These are phyloP conservation scores for Tenthredo distinguenda DNA, from an alignment of 2,888 invertebrate species.

Conservation along the genomic window DNA sequence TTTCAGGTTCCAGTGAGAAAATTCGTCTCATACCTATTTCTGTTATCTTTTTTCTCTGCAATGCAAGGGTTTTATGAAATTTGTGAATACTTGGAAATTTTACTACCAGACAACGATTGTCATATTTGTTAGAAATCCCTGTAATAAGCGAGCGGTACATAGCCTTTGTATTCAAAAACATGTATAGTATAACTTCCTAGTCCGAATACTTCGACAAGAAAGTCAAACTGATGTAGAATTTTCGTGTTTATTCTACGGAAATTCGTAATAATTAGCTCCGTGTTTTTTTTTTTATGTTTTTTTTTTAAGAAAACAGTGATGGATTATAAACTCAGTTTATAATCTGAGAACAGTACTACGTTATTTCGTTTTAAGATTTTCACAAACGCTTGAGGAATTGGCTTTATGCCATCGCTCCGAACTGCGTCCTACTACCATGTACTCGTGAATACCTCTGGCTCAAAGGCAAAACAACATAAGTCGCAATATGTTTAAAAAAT, in stretches of 20 bases:
- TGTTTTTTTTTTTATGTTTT: neutral
- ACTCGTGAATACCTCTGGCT: neutral
- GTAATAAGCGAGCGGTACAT: neutral
- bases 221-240: neutral
- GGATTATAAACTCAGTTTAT: slow-evolving; percentile 13
- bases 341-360: slow-evolving; percentile 34
- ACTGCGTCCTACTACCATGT: slow-evolving; percentile 9
- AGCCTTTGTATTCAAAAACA: neutral
- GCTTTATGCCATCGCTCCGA: slow-evolving; percentile 4
- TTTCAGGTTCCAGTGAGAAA: no score
- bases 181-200: neutral
- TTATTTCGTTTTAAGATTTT: slow-evolving; percentile 9
- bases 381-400: slow-evolving; percentile 17
- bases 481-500: neutral
- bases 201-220: neutral
- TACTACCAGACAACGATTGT: neutral
- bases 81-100: neutral
- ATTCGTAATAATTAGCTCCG: neutral
- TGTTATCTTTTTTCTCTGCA: no score
- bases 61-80: no score
- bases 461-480: neutral
- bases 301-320: neutral
- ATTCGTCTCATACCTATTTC: no score
- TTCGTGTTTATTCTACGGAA: neutral
- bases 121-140: neutral